These are phyloP conservation scores for Porites rus DNA, from an alignment of 92 coral and sea anemone species.

Conservation along the genomic window DNA sequence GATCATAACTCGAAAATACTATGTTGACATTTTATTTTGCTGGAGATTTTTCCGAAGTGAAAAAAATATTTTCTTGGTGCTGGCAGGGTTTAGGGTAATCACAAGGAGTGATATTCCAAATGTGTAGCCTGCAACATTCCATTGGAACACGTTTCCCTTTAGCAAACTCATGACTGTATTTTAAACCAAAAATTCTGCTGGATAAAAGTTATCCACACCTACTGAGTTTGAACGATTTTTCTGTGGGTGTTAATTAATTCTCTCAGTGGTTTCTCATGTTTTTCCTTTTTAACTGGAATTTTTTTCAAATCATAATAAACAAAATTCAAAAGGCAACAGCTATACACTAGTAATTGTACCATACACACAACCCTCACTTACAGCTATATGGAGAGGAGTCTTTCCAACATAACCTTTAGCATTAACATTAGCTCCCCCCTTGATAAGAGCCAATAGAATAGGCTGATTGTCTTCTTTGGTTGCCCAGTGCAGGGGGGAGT, in stretches of 20 bases:
- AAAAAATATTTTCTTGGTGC: not conserved
- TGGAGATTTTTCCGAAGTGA: not conserved
- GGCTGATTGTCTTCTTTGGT: slow-evolving; percentile 81
- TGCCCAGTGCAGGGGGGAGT: slow-evolving; percentile 92
- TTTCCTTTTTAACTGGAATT: not conserved
- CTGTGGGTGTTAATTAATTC: too few relatives aligned
- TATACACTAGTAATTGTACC: not conserved
- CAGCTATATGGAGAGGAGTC: slow-evolving; percentile 95
- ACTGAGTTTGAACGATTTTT: too few relatives aligned
- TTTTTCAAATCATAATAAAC: too few relatives aligned
- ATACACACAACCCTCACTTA: slow-evolving; percentile 33
- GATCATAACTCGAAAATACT: too few relatives aligned
- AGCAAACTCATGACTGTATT: too few relatives aligned
- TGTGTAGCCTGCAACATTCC: not conserved
- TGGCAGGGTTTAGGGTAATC: not conserved
- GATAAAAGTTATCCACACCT: too few relatives aligned
- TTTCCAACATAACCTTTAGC: slow-evolving; percentile 82
- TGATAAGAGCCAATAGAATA: slow-evolving; percentile 82
- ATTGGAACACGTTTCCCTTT: not conserved
- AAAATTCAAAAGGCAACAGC: not conserved
- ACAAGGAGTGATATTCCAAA: too few relatives aligned
- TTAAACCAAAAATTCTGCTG: too few relatives aligned
- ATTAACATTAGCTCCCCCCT: slow-evolving; percentile 93
- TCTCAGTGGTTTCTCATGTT: not conserved
- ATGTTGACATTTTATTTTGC: too few relatives aligned